A percentile compares a stretch with the other conserved stretches of the same genome.
These are phyloP conservation scores for Atherix ibis DNA, from an alignment of 2,888 invertebrate species.

Conservation along the genomic window DNA sequence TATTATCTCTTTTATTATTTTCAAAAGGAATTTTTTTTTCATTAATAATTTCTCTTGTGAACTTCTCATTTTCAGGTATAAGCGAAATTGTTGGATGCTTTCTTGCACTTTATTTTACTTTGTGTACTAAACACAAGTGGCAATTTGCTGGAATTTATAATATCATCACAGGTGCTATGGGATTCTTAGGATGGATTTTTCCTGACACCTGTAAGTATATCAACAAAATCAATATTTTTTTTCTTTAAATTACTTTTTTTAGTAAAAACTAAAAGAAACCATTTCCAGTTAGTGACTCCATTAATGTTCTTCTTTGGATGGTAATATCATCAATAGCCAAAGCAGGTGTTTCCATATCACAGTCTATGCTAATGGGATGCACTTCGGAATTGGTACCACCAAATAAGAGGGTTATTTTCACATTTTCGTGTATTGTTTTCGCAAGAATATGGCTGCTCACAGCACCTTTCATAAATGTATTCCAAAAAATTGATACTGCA, in stretches of 20 bases:
- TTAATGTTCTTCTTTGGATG: conserved; percentile 29
- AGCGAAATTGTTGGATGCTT: conserved; percentile 32
- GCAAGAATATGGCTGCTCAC: conserved; percentile 28
- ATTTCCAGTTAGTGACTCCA: too few relatives aligned
- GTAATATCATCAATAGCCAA: conserved; percentile 30
- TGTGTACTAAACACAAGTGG: conserved; percentile 31
- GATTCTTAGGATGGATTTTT: conserved; percentile 30
- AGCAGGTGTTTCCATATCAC: conserved; percentile 29
- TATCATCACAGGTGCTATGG: conserved; percentile 28
- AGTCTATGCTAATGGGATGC: conserved; percentile 31
- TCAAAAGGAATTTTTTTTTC: too few relatives aligned
- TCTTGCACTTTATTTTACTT: conserved; percentile 27
- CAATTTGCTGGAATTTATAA: conserved; percentile 28
- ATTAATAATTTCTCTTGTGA: too few relatives aligned
- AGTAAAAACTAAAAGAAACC: too few relatives aligned
- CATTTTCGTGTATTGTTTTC: conserved; percentile 30
- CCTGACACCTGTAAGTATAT: conserved; percentile 22
- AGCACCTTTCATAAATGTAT: conserved; percentile 30
- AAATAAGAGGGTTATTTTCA: conserved; percentile 25
- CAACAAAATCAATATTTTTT: too few relatives aligned
- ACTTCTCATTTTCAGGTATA: conserved; percentile 25
- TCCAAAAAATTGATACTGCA: conserved; percentile 25
- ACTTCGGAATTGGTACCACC: conserved; percentile 29
- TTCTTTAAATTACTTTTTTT: too few relatives aligned
- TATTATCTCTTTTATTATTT: too few relatives aligned